These are phyloP conservation scores for Bombus balteatus DNA, from an alignment of 1,140 invertebrate genomes.

Conservation along the genomic window DNA sequence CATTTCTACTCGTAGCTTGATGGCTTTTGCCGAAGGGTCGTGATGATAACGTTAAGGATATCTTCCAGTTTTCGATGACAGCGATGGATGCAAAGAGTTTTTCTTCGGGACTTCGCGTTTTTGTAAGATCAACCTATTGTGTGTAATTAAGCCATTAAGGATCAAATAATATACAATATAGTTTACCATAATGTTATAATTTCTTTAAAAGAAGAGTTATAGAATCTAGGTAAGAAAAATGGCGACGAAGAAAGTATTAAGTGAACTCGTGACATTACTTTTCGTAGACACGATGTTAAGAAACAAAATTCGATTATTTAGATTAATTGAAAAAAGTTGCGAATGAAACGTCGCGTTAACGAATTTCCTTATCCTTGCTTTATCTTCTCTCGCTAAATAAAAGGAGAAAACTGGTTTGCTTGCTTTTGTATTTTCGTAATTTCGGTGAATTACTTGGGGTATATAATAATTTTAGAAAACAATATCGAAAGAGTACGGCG, in stretches of 20 bases:
- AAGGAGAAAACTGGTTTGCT: background rate
- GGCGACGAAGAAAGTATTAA: background rate
- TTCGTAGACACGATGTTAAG: background rate
- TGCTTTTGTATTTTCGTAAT: conserved; percentile 38
- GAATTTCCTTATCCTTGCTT: too few species aligned
- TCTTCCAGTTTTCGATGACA: too few species aligned
- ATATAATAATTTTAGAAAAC: conserved; percentile 45
- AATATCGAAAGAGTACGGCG: conserved; percentile 41
- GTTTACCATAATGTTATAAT: background rate
- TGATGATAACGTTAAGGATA: too few species aligned
- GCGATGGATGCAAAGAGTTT: too few species aligned
- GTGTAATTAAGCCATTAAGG: too few species aligned
- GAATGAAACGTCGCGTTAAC: too few species aligned
- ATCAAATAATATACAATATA: too few species aligned
- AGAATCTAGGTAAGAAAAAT: background rate
- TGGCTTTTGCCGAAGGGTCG: background rate
- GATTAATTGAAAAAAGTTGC: too few species aligned
- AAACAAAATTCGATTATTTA: background rate
- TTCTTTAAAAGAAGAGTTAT: background rate
- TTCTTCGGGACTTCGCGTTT: too few species aligned
- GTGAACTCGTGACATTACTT: background rate
- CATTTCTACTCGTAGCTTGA: background rate
- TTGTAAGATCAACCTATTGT: too few species aligned
- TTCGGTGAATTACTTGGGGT: conserved; percentile 27
- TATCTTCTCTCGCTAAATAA: background rate